Conservation (phyloP, 2,888 invertebrate species). For the Ichneumon xanthorius region DNA sequence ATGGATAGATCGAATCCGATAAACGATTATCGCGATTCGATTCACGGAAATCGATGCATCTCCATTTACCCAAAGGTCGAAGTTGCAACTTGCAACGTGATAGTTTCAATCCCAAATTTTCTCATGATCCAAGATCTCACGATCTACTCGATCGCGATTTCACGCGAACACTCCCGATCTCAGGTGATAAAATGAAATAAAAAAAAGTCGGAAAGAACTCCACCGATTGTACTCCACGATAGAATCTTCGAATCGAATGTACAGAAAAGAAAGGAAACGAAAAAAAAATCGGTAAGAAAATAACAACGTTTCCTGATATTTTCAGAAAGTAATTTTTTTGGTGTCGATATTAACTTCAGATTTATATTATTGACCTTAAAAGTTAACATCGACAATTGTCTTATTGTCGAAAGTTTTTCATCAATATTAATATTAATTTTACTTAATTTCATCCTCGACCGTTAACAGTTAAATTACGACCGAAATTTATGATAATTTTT, state of each 20-base stretch:
- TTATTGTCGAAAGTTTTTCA: too few relatives aligned
- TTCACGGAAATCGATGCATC: conserved; percentile 29
- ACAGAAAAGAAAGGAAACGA: neutral
- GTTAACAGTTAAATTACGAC: too few relatives aligned
- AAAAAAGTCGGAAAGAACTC: neutral
- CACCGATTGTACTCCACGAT: conserved; percentile 25
- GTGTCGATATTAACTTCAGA: too few relatives aligned
- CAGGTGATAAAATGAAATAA: neutral
- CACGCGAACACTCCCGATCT: conserved; percentile 1
- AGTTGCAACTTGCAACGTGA: conserved; percentile 2
- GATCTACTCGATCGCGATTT: conserved; percentile 46
- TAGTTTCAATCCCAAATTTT: conserved; percentile 35
- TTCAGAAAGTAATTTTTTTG: too few relatives aligned
- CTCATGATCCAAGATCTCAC: conserved; percentile 53
- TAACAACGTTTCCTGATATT: too few relatives aligned
- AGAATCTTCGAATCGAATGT: neutral
- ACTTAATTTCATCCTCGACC: too few relatives aligned
- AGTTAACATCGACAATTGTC: too few relatives aligned
- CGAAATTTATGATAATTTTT: neutral
- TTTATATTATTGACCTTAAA: too few relatives aligned
- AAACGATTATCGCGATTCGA: conserved; percentile 25
- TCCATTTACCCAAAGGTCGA: conserved; percentile 51
- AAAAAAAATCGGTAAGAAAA: too few relatives aligned
- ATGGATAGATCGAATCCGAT: conserved; percentile 12
- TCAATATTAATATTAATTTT: too few relatives aligned